Evolutionary conservation across 2,113 vertebrate genomes (phyloP), one percentile per base, ranked within the genome.

Genomic region (Hippocampus comes): DNA sequence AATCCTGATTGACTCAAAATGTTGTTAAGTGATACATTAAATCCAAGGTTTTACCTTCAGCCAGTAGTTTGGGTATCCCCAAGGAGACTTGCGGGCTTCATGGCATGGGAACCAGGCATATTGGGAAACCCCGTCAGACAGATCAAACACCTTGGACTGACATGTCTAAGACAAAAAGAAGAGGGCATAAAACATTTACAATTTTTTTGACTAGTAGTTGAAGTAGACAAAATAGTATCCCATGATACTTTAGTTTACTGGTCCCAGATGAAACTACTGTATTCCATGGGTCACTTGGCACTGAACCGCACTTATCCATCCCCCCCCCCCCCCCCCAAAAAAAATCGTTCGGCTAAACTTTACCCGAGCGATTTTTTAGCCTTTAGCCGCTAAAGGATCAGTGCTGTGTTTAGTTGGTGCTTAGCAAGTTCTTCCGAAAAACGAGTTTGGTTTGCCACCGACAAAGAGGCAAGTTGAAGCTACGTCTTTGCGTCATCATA

Each of bases 101-200:
- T 90, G 93, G 77, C 97, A 99, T 9, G 97, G 97, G 41, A 97
- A 97, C 97, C 97, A 99, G 30, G 97, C 96, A 0, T 98, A 95
- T 82, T 97, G 96, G 41, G 96, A 95, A 72, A 98, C 92, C 0
- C 94, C 95, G 48, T 97, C 94, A 0, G 93, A 95, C 67, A 99
- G 76, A 72, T 97, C 96, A 4, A 96, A 95, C 88, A 97, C 94
- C 84, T 98, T 98, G 57, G 96, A 98, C 80, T 95, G 94, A 84
- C 97, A 99, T 14, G 90, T 88, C 97, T 99, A 76, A 18, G n/a
- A 68, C 3, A 72, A 63, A 15, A 72, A 7, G 34, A 46, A 53
- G 27, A 66, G 15, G 25, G 5, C 7, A 55, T 38, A 30, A 48
- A 43, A 68, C 3, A 63, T 42, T 10, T 41, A 42, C 7, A 21